Evolutionary conservation across 2,113 vertebrate species (phyloP), one percentile per base, ranked within the genome.

Genomic region (Pangasianodon gigas): DNA sequence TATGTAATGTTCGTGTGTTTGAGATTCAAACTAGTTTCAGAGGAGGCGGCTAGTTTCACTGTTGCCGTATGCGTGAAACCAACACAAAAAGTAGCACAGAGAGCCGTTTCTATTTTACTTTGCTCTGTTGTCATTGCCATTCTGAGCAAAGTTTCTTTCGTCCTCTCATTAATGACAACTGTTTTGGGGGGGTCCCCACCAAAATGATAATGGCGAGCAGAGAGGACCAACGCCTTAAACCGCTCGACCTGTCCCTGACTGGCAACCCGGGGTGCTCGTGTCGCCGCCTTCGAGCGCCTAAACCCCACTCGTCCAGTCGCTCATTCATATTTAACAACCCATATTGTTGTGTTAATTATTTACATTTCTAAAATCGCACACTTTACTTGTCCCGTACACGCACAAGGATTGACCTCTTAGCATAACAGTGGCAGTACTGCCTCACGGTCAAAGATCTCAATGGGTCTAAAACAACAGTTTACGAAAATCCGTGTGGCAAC

Each of bases 341-440:
- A 94, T 93, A 94, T 96, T 96, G 95, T 97, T 96, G 95, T 96
- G 96, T 96, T 96, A 96, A 97, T 96, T 94, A 96, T 94, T 94
- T 91, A 95, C 95, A 91, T 87, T 83, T 92, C 56, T 91, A 84
- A 80, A 81, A 91, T 83, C 88, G 91, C 92, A 71, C 86, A 29
- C 88, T 93, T 88, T 92, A 93, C 93, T 89, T 86, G 93, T 93
- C 92, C 92, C 93, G 71, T 85, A 93, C 91, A 93, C 60, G 93
- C 95, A 93, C 88, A 86, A 92, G 56, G 90, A 95, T 86, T 46
- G 89, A 74, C 81, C 74, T 90, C 89, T 92, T 93, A 93, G 69
- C 95, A 94, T 96, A 94, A 96, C 94, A 96, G 86, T 89, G 11
- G 88, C 89, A 93, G 93, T 94, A 93, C 88, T 94, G 94, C 92